These are phyloP conservation scores for Axea sp. DNA, from an alignment of 2,888 invertebrate genomes.

Conservation along the genomic window DNA sequence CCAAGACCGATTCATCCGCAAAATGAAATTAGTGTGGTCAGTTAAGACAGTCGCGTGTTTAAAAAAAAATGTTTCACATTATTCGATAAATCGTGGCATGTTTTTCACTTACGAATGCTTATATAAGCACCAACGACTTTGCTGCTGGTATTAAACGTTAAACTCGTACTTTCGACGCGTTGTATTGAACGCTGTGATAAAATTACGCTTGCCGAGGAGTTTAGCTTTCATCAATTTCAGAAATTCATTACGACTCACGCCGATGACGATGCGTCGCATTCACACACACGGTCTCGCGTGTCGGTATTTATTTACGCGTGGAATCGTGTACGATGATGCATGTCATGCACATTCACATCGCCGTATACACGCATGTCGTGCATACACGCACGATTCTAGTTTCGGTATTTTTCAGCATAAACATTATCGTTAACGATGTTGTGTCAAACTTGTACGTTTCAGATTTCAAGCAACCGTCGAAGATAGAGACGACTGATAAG, in stretches of 20 bases:
- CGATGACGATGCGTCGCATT: conserved; percentile 2
- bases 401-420: conserved; percentile 36
- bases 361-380: no score
- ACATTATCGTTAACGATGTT: conserved; percentile 30
- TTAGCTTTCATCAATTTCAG: no score
- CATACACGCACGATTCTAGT: conserved; percentile 32
- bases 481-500: no score
- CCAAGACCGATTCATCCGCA: conserved; percentile 24
- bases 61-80: conserved; percentile 29
- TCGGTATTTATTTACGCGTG: conserved; percentile 37
- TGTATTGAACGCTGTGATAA: no score
- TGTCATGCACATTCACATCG: conserved; percentile 39
- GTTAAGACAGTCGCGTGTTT: conserved; percentile 19
- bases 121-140: conserved; percentile 10
- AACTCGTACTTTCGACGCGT: not conserved
- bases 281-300: not conserved
- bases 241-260: not conserved
- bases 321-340: conserved; percentile 29
- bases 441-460: conserved; percentile 26
- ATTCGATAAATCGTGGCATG: conserved; percentile 29
- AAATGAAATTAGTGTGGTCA: conserved; percentile 24
- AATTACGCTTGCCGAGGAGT: no score
- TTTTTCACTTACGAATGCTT: no score
- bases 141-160: not conserved
- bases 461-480: conserved; percentile 20